These are phyloP conservation scores for Epinotia ramella DNA, from an alignment of 2,888 invertebrate genomes.

Conservation along the genomic window DNA sequence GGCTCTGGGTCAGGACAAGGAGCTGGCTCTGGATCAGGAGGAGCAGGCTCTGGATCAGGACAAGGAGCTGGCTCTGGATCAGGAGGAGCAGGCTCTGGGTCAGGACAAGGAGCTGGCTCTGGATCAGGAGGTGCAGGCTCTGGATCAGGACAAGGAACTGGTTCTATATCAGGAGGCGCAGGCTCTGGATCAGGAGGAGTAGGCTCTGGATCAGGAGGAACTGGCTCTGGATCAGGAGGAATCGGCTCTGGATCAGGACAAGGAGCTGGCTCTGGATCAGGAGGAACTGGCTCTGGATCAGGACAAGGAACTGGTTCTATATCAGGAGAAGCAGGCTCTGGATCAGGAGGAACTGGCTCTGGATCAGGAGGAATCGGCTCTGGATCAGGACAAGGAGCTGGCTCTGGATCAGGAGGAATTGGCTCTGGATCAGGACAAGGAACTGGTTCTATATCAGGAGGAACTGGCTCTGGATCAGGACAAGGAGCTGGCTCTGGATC, in stretches of 20 bases:
- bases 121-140: background rate
- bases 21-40: background rate
- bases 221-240: background rate
- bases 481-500: too few relatives aligned
- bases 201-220: background rate
- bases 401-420: too few relatives aligned
- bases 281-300: background rate
- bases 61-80: background rate
- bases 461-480: too few relatives aligned
- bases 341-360: background rate
- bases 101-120: background rate
- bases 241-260: too few relatives aligned
- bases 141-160: too few relatives aligned
- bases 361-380: too few relatives aligned
- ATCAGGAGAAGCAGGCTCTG: background rate
- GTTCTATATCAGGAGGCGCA: background rate
- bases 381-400: background rate
- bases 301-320: background rate
- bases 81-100: background rate
- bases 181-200: background rate
- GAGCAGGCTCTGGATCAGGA: background rate
- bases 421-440: too few relatives aligned
- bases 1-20: background rate
- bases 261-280: background rate
- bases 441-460: too few relatives aligned